Conservation (phyloP, 2,888 invertebrate genomes). For the Microplitis manilae region DNA sequence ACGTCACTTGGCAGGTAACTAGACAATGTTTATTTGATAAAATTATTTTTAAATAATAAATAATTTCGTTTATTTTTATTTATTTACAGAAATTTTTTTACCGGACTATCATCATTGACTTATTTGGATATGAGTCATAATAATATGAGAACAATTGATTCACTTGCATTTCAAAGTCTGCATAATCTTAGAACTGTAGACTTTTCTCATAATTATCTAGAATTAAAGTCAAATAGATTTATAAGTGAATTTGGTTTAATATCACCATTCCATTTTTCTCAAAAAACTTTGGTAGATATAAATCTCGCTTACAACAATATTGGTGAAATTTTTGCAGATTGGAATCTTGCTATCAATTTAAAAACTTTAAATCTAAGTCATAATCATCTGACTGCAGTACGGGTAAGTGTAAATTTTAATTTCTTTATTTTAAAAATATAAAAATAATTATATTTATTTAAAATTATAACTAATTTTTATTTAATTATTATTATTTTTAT, state of each 20-base stretch:
- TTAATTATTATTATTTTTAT: too few species aligned
- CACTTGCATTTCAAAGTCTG: slow-evolving; percentile 74
- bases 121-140: slow-evolving; percentile 74
- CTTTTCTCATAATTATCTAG: slow-evolving; percentile 73
- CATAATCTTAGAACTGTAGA: slow-evolving; percentile 73
- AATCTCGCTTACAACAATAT: slow-evolving; percentile 79
- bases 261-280: slow-evolving; percentile 77
- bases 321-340: slow-evolving; percentile 76
- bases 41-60: background rate
- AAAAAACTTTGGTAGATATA: slow-evolving; percentile 73
- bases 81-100: slow-evolving; percentile 68
- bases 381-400: slow-evolving; percentile 75
- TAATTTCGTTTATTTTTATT: slow-evolving; percentile 34
- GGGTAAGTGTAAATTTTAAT: slow-evolving; percentile 66
- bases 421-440: slow-evolving; percentile 11
- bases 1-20: slow-evolving; percentile 76
- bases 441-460: too few species aligned
- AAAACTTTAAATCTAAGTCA: slow-evolving; percentile 78
- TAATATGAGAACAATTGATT: slow-evolving; percentile 67
- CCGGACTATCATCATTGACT: slow-evolving; percentile 69
- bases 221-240: slow-evolving; percentile 58
- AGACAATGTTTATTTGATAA: background rate
- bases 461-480: too few species aligned
- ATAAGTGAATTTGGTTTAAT: slow-evolving; percentile 60
- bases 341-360: slow-evolving; percentile 75